Evolutionary conservation across 2,797 vertebrate species (phyloP).

Genomic region (Chloroceryle amazona): DNA sequence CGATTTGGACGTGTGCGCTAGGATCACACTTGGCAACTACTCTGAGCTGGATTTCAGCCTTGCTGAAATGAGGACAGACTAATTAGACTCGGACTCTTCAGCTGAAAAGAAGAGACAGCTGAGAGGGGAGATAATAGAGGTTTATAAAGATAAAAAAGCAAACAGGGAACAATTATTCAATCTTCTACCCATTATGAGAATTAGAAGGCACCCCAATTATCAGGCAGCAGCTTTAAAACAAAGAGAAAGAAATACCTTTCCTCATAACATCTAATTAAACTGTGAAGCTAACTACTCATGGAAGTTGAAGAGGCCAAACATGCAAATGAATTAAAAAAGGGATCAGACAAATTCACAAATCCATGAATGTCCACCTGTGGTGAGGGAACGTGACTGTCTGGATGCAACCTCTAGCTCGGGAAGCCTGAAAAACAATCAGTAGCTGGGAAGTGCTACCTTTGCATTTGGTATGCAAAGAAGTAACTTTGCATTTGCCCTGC

Average conservation of each 20-base stretch:
- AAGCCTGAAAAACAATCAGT: neutral
- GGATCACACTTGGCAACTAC: neutral
- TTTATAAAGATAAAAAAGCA: constrained; percentile 45
- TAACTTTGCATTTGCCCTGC: neutral
- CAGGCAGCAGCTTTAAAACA: constrained; percentile 13
- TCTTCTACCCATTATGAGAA: constrained; percentile 27
- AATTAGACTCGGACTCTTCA: constrained; percentile 37
- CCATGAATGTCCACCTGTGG: neutral
- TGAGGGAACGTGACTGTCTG: neutral
- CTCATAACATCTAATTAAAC: constrained; percentile 27
- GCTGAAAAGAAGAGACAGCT: constrained; percentile 35
- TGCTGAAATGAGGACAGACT: constrained; percentile 39
- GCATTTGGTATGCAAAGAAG: neutral
- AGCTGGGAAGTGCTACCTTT: neutral
- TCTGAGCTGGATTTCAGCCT: constrained; percentile 41
- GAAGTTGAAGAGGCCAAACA: neutral
- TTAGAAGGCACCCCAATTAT: constrained; percentile 37
- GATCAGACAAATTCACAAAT: neutral
- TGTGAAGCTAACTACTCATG: neutral
- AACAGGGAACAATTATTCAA: constrained; percentile 40
- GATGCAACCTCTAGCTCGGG: neutral
- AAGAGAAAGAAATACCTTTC: constrained; percentile 19
- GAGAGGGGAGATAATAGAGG: constrained; percentile 27
- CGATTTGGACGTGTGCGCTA: neutral
- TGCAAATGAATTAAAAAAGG: neutral